These are phyloP conservation scores for Pelobates fuscus DNA, from an alignment of 2,113 vertebrate species.

Conservation along the genomic window DNA sequence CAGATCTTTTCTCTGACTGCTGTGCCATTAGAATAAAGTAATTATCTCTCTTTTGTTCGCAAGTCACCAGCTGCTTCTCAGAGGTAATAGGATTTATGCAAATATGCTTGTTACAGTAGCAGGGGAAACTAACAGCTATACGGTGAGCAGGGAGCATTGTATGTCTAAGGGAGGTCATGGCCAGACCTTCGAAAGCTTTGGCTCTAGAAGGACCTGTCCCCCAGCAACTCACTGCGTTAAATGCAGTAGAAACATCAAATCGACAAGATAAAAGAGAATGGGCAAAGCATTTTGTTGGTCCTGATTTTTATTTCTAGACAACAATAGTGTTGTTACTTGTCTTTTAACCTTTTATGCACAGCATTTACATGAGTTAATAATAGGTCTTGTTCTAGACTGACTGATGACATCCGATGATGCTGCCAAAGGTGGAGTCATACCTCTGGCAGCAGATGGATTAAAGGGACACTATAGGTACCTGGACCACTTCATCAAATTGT, in stretches of 20 bases:
- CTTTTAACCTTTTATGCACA: too few relatives aligned
- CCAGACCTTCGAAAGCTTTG: slow-evolving; percentile 9
- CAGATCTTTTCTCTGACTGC: slow-evolving; percentile 41
- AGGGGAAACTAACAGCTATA: slow-evolving; percentile 27
- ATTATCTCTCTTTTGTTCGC: slow-evolving; percentile 48
- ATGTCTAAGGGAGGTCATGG: slow-evolving; percentile 38
- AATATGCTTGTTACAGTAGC: slow-evolving; percentile 49
- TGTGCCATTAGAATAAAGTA: slow-evolving; percentile 51
- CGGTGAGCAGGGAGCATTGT: slow-evolving; percentile 35
- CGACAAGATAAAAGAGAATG: slow-evolving; percentile 5
- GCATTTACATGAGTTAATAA: too few relatives aligned
- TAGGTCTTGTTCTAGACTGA: too few relatives aligned
- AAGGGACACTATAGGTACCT: too few relatives aligned
- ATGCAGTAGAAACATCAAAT: slow-evolving; percentile 36
- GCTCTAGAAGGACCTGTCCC: not conserved
- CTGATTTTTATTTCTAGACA: too few relatives aligned
- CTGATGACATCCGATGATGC: too few relatives aligned
- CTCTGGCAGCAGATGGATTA: too few relatives aligned
- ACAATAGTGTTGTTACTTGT: too few relatives aligned
- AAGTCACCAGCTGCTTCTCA: slow-evolving; percentile 49
- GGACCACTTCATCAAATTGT: too few relatives aligned
- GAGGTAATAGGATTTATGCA: slow-evolving; percentile 51
- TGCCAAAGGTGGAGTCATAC: too few relatives aligned
- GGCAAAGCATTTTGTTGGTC: not conserved
- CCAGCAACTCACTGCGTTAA: slow-evolving; percentile 1